These are phyloP conservation scores for Leptodactylus fallax DNA, from an alignment of 2,797 vertebrate genomes.

Conservation along the genomic window DNA sequence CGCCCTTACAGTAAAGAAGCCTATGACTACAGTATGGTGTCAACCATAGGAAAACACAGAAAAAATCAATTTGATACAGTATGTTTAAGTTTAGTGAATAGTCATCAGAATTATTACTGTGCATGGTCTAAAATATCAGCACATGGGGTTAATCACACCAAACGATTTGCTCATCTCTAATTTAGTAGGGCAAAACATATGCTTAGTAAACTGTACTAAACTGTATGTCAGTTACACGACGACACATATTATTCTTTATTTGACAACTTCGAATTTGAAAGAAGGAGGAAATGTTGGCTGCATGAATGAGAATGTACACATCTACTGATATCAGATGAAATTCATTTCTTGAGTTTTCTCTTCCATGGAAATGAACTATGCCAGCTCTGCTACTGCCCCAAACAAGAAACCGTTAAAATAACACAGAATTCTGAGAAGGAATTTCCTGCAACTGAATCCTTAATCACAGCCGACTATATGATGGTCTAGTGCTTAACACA, in stretches of 20 bases:
- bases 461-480: conserved; percentile 55
- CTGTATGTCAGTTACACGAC: too few species aligned
- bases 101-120: neutral
- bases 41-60: too few species aligned
- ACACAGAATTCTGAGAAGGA: conserved; percentile 54
- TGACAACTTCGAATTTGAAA: neutral
- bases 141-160: neutral
- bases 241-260: neutral
- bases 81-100: neutral
- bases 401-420: conserved; percentile 26
- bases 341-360: neutral
- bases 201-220: neutral
- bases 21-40: too few species aligned
- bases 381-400: conserved; percentile 32
- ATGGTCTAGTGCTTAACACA: conserved; percentile 60
- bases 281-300: neutral
- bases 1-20: too few species aligned
- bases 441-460: conserved; percentile 59
- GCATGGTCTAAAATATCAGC: neutral
- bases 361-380: conserved; percentile 14
- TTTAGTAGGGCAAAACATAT: neutral
- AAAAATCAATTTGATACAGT: neutral
- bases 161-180: neutral
- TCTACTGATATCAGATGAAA: neutral
- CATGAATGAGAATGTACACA: conserved; percentile 3